phyloP scores from a whole-genome alignment of 2,888 invertebrate species.

The Conus canariensis region DNA sequence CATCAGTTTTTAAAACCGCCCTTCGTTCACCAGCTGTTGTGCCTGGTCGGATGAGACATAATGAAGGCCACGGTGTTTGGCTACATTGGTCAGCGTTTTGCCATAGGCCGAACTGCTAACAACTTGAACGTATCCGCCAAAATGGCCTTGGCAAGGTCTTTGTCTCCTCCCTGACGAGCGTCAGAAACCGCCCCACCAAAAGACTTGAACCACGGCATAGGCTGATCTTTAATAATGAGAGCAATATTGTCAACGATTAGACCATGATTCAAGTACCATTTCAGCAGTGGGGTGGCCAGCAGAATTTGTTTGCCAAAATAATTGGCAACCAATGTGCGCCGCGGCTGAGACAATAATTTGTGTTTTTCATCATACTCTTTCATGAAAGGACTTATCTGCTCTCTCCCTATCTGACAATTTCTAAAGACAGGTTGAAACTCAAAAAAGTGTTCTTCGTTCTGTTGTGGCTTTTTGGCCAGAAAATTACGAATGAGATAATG shows the following conservation, averaged over 20 bases:
- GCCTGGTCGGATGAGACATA: slow-evolving; percentile 44
- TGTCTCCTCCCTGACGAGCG: neutral
- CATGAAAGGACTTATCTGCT: neutral
- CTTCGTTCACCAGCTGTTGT: slow-evolving; percentile 47
- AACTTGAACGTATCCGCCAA: neutral
- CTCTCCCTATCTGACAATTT: neutral
- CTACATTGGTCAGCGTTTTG: slow-evolving; percentile 55
- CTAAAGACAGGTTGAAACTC: neutral
- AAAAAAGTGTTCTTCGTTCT: neutral
- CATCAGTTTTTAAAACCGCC: slow-evolving; percentile 47
- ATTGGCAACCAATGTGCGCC: neutral
- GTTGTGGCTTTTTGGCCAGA: no score
- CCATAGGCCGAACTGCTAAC: slow-evolving; percentile 46
- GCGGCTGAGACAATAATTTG: neutral
- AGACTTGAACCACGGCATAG: neutral
- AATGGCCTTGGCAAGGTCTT: neutral
- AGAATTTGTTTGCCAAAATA: neutral
- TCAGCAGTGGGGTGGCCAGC: neutral
- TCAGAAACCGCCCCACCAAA: neutral
- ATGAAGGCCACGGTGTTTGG: slow-evolving; percentile 43
- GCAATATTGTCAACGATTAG: neutral
- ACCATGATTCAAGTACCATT: neutral
- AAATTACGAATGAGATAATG: no score
- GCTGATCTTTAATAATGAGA: neutral
- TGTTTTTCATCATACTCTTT: neutral